Percentiles rank a stretch among this genome's conserved stretches.
These are phyloP conservation scores for Sebastolobus altivelis DNA, from an alignment of 2,797 vertebrate species.

Conservation along the genomic window DNA sequence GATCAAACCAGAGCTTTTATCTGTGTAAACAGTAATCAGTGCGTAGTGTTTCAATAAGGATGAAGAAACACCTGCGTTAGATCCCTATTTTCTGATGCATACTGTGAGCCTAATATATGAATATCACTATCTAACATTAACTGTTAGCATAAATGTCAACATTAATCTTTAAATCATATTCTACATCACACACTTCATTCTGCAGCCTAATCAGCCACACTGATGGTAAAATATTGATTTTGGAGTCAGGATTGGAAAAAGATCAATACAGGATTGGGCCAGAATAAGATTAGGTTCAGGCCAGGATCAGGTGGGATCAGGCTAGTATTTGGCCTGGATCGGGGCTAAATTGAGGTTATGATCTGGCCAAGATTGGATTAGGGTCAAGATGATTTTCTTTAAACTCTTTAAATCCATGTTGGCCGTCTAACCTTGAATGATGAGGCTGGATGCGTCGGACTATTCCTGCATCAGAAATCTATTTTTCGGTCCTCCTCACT, in stretches of 20 bases:
- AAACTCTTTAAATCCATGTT: not conserved
- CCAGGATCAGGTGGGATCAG: not conserved
- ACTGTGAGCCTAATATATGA: not conserved
- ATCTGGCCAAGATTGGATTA: not conserved
- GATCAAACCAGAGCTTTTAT: not conserved
- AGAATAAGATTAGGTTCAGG: not conserved
- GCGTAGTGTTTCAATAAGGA: not conserved
- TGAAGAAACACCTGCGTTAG: not conserved
- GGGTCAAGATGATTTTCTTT: not conserved
- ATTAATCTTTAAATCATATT: not conserved
- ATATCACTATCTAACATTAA: not conserved
- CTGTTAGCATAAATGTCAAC: not conserved
- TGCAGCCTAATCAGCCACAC: not conserved
- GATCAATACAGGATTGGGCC: not conserved
- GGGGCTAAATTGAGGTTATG: too few relatives aligned
- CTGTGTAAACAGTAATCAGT: not conserved
- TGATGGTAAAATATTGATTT: not conserved
- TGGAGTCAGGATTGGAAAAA: not conserved
- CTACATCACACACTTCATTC: not conserved
- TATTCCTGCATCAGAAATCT: too few relatives aligned
- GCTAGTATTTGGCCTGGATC: fast-evolving
- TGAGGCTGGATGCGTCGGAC: fast-evolving
- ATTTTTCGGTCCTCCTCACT: not conserved
- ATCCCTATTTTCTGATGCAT: not conserved
- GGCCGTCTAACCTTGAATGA: not conserved